Conservation (phyloP, 2,797 vertebrate species). For the Rhabdomys pumilio region DNA sequence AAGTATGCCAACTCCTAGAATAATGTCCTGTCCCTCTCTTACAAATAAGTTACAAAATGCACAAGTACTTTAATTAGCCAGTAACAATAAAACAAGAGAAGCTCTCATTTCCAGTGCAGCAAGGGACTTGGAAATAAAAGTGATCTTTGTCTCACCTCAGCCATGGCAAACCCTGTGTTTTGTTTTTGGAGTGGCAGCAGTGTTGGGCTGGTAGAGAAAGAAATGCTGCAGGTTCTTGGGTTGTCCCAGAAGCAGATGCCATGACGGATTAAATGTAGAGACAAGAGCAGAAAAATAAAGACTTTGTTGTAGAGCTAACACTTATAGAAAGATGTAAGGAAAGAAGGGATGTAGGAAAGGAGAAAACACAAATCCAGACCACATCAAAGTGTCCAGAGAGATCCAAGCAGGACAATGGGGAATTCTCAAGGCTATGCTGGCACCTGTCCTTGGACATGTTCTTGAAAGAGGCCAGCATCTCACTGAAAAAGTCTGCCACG, state of each 20-base stretch:
- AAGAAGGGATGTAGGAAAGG: background rate
- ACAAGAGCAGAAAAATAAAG: background rate
- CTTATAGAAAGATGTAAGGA: background rate
- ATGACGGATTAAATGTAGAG: background rate
- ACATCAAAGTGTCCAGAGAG: background rate
- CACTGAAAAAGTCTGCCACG: background rate
- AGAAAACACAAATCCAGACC: background rate
- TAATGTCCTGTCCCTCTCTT: background rate
- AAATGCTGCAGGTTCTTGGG: background rate
- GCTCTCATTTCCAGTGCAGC: background rate
- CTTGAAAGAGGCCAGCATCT: background rate
- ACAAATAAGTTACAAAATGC: constrained; percentile 23
- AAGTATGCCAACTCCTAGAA: background rate
- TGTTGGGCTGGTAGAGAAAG: background rate
- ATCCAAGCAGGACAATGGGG: background rate
- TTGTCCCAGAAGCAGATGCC: background rate
- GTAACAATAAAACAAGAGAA: background rate
- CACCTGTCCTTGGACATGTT: background rate
- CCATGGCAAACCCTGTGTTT: background rate
- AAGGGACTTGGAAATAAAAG: constrained; percentile 13
- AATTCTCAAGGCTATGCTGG: too few relatives aligned
- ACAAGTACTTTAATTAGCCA: background rate
- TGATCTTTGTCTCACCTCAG: background rate
- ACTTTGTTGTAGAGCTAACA: background rate
- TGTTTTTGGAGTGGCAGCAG: constrained; percentile 1